Evolutionary conservation across 2,113 vertebrate genomes (phyloP).

Genomic region (Macrotis lagotis): DNA sequence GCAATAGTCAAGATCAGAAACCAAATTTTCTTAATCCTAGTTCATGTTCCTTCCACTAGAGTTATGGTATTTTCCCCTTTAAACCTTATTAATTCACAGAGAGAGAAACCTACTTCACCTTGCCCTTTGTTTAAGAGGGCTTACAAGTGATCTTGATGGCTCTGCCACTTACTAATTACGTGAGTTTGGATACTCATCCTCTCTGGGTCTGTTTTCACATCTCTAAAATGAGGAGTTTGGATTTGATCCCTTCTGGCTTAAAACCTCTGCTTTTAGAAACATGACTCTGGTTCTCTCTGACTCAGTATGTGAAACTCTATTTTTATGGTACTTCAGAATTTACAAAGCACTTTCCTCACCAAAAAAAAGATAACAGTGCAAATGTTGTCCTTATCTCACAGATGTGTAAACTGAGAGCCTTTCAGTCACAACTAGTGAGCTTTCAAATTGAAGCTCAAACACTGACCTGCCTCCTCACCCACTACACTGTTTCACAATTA

Average conservation of each 20-base stretch:
- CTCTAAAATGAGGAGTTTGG: background rate
- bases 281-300: background rate
- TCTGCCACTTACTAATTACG: background rate
- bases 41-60: background rate
- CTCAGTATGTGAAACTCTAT: background rate
- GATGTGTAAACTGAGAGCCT: background rate
- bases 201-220: background rate
- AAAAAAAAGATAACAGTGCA: background rate
- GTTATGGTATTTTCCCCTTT: background rate
- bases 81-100: background rate
- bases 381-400: background rate
- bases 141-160: background rate
- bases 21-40: background rate
- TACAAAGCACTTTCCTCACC: background rate
- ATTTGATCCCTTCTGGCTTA: background rate
- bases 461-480: background rate
- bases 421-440: background rate
- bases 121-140: background rate
- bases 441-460: background rate
- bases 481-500: background rate
- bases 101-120: background rate
- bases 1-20: background rate
- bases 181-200: background rate
- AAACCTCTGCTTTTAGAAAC: background rate
- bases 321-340: background rate